These are phyloP conservation scores for Tiliqua scincoides DNA, from an alignment of 2,113 vertebrate genomes.

Conservation along the genomic window DNA sequence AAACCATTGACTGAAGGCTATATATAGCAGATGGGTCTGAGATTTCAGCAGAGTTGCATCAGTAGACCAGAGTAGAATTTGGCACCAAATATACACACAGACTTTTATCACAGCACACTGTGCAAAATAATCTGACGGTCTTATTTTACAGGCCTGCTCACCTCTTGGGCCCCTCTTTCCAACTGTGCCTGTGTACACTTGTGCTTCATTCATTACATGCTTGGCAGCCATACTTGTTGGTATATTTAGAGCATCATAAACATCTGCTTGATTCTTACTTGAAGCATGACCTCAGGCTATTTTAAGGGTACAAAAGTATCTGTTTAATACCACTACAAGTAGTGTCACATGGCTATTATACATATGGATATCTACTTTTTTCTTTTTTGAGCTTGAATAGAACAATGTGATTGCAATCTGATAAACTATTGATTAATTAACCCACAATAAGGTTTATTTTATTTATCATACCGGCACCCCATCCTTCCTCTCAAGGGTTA, in stretches of 20 bases:
- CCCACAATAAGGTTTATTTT: background rate
- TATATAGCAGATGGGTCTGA: background rate
- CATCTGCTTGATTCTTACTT: slow-evolving; percentile 1
- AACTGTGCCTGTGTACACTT: background rate
- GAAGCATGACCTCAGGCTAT: background rate
- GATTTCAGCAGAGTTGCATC: background rate
- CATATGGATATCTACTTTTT: background rate
- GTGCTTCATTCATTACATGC: slow-evolving; percentile 13
- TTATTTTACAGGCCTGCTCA: slow-evolving; percentile 9
- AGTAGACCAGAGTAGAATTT: slow-evolving; percentile 18
- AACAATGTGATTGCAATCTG: background rate
- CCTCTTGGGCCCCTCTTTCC: background rate
- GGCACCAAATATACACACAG: background rate
- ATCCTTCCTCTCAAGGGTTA: background rate
- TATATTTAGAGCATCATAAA: slow-evolving; percentile 4
- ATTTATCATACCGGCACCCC: background rate
- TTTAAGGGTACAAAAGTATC: slow-evolving; percentile 30
- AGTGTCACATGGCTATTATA: background rate
- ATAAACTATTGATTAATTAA: background rate
- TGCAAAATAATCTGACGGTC: background rate
- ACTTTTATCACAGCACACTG: background rate
- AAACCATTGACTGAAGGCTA: background rate
- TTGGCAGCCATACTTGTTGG: slow-evolving; percentile 35
- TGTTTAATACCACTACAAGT: background rate
- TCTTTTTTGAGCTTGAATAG: background rate